phyloP scores from a whole-genome alignment of 1,140 invertebrate species.

The Micrasema longulum region DNA sequence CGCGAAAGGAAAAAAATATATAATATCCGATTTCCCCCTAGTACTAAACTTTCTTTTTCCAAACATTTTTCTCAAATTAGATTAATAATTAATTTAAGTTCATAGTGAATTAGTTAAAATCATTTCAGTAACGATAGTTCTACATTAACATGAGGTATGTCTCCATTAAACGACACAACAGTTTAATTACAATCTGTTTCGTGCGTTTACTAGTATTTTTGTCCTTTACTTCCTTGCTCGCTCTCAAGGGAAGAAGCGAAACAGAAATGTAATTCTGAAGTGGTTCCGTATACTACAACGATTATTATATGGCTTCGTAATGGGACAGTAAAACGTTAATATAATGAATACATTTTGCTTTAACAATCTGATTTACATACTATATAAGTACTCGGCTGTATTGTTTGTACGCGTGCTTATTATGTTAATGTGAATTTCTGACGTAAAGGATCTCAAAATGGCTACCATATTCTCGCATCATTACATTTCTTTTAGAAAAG shows the following conservation, averaged over 20 bases:
- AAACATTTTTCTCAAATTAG: no score
- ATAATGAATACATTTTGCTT: slow-evolving; percentile 22
- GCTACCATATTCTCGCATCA: no score
- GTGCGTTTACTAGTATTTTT: no score
- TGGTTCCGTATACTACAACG: slow-evolving; percentile 5
- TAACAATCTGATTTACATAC: not conserved
- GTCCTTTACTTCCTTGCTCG: no score
- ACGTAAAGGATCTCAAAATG: no score
- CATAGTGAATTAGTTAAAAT: slow-evolving; percentile 22
- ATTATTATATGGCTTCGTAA: slow-evolving; percentile 18
- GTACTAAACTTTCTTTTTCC: no score
- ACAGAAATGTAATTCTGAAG: not conserved
- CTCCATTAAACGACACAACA: slow-evolving; percentile 11
- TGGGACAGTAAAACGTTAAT: not conserved
- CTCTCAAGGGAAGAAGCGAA: no score
- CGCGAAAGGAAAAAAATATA: no score
- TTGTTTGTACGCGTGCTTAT: not conserved
- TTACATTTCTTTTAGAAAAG: no score
- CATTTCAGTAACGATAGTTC: slow-evolving; percentile 30
- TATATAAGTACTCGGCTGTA: not conserved
- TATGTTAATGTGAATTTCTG: not conserved
- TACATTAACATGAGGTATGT: slow-evolving; percentile 19
- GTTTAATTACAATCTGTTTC: no score
- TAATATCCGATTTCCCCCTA: no score
- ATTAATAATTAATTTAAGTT: slow-evolving; percentile 16